Base-by-base conservation (phyloP, 2,113 vertebrate species). In the Callorhinus ursinus region DNA sequence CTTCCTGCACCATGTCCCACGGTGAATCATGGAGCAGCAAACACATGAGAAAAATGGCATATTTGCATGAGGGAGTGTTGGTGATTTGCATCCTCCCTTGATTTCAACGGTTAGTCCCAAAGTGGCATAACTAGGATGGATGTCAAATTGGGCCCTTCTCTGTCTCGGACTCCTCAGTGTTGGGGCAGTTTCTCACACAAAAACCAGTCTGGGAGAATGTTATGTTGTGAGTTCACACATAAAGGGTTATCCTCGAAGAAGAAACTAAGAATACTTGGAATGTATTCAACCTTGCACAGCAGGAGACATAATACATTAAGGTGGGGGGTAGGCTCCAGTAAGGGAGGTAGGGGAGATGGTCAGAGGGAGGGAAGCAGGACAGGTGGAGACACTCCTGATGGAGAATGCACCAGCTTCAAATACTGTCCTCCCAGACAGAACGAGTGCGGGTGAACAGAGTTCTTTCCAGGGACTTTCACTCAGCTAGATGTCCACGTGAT, bases 381-480 rank as follows among this genome's bases (percentile, higher is more conserved):
- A 9, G 12, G 22, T 9, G 11, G 49, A 22, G 12, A 22, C 5
- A 4, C 14, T 28, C 42, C 36, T 15, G 24, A 2, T 24, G 63
- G 0, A 0, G 1, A 5, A 26, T 4, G 1, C 0, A 2, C 14
- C 33, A 21, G 2, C 4, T 31, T 22, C 1, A 22, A 4, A 3
- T 39, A 0, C 1, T 2, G 0, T 55, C 8, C n/a, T 65, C 7
- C 51, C 5, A 16, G 19, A 39, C 2, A 36, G 74, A 81, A 15
- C 22, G 2, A 1, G 8, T 10, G 1, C 8, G 4, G 7, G 10
- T 21, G 49, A 63, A 57, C 18, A 8, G 36, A 26, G 1, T 39
- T 28, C 49, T 84, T 49, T 46, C 57, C 16, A 4, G 4, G 49
- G 46, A n/a, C 16, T 33, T 36, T 8, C 10, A 4, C 5, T 15